Percentiles rank a stretch among this genome's conserved stretches.
Conservation (phyloP, 2,797 vertebrate genomes). For the Anas acuta region DNA sequence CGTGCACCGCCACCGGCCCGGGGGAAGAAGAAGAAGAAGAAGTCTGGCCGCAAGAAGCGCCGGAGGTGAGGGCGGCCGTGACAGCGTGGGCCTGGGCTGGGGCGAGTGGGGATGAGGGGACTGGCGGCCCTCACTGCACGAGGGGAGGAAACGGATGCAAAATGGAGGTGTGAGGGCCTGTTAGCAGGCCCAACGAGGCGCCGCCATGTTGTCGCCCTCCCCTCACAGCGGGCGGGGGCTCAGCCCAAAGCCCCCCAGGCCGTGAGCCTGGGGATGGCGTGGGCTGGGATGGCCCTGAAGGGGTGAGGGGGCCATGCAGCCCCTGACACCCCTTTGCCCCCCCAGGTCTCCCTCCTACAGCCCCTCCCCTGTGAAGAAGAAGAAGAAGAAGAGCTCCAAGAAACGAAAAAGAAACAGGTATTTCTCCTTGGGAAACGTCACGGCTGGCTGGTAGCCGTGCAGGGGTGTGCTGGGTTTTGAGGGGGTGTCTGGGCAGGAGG, state of each 20-base stretch:
- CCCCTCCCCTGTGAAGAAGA: conserved; percentile 90
- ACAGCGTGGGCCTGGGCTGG: not conserved
- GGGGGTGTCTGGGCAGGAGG: not conserved
- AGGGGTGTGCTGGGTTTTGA: not conserved
- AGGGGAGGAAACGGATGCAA: not conserved
- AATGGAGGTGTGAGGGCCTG: not conserved
- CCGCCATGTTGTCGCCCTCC: accelerated
- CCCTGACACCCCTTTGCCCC: not conserved
- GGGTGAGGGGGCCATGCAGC: accelerated
- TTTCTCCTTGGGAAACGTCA: not conserved
- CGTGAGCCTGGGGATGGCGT: not conserved
- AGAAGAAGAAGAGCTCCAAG: conserved; percentile 97
- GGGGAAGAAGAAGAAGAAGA: conserved; percentile 95
- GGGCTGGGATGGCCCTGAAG: not conserved
- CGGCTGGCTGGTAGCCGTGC: too few species aligned
- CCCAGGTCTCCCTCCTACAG: conserved; percentile 90
- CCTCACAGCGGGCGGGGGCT: not conserved
- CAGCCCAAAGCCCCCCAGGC: accelerated
- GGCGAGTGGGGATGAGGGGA: accelerated
- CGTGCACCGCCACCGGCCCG: conserved; percentile 75
- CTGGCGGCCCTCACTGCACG: accelerated
- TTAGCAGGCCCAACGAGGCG: accelerated
- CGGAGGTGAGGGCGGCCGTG: conserved; percentile 78
- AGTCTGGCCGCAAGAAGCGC: conserved; percentile 89
- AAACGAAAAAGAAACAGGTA: conserved; percentile 93